Evolutionary conservation across 2,113 vertebrate species (phyloP).

Genomic region (Triplophysa dalaica): DNA sequence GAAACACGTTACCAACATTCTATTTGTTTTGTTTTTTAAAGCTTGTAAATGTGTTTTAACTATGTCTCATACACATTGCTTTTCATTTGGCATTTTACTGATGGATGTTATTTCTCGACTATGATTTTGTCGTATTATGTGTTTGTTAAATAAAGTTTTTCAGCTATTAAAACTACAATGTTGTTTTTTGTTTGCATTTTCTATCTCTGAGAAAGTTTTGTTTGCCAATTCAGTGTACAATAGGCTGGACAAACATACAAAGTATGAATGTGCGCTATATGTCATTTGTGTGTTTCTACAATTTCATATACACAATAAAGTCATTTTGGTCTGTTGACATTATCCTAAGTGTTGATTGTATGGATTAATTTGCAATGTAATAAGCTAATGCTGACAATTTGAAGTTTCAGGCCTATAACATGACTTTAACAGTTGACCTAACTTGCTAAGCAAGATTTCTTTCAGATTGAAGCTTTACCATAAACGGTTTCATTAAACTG

Average conservation of each 20-base stretch:
- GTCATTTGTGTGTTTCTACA: not conserved
- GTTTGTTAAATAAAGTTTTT: not conserved
- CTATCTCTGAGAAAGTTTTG: not conserved
- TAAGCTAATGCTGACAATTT: too few relatives aligned
- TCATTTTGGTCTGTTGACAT: not conserved
- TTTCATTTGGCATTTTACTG: not conserved
- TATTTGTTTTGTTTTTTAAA: not conserved
- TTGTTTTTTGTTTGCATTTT: not conserved
- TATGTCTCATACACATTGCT: not conserved
- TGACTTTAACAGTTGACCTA: too few relatives aligned
- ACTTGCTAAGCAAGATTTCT: too few relatives aligned
- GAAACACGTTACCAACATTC: not conserved
- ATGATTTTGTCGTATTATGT: not conserved
- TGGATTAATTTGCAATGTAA: not conserved
- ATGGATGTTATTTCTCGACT: not conserved
- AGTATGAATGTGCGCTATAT: too few relatives aligned
- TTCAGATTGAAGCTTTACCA: too few relatives aligned
- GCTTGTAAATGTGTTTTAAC: constrained; percentile 1
- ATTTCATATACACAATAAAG: constrained; percentile 2
- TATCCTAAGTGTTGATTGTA: not conserved
- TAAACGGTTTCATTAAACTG: too few relatives aligned
- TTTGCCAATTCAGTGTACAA: not conserved
- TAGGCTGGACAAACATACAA: not conserved
- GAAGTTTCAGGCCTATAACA: too few relatives aligned
- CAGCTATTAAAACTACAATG: not conserved